Conservation (phyloP, 1,140 invertebrate genomes). For the Colletes gigas region DNA sequence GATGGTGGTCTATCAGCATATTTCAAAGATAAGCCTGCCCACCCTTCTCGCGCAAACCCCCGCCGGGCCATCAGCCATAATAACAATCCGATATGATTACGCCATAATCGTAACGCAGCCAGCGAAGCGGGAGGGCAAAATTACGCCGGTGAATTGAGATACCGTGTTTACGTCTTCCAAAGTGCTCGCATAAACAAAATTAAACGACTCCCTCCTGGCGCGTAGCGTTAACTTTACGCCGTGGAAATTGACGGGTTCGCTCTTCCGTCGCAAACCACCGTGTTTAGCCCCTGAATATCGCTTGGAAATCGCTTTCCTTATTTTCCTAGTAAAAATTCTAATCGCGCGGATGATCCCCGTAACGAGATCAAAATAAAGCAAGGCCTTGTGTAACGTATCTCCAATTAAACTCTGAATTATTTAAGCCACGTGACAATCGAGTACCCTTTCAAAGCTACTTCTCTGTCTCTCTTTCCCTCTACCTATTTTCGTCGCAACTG, state of each 20-base stretch:
- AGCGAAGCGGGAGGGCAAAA: constrained; percentile 67
- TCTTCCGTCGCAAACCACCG: no score
- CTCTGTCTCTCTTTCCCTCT: no score
- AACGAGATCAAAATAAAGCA: no score
- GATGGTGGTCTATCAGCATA: constrained; percentile 78
- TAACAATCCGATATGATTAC: constrained; percentile 82
- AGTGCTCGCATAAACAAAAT: constrained; percentile 81
- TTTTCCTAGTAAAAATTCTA: no score
- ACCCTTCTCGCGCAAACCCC: constrained; percentile 65
- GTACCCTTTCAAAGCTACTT: no score
- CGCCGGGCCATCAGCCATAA: constrained; percentile 79
- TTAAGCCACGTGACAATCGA: no score
- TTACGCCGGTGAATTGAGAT: constrained; percentile 81
- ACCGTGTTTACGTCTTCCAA: constrained; percentile 80
- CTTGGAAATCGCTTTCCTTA: not conserved
- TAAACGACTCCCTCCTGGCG: constrained; percentile 70
- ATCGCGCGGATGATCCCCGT: no score
- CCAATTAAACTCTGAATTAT: no score
- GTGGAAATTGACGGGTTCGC: not conserved
- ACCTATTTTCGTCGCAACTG: no score
- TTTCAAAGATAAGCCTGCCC: constrained; percentile 81
- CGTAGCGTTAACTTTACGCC: constrained; percentile 28
- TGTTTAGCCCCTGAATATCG: constrained; percentile 7
- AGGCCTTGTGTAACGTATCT: no score
- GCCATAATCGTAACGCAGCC: constrained; percentile 80